Percentiles rank a stretch among this genome's conserved stretches.
These are phyloP conservation scores for Halcyon badia DNA, from an alignment of 2,797 vertebrate species.

Conservation along the genomic window DNA sequence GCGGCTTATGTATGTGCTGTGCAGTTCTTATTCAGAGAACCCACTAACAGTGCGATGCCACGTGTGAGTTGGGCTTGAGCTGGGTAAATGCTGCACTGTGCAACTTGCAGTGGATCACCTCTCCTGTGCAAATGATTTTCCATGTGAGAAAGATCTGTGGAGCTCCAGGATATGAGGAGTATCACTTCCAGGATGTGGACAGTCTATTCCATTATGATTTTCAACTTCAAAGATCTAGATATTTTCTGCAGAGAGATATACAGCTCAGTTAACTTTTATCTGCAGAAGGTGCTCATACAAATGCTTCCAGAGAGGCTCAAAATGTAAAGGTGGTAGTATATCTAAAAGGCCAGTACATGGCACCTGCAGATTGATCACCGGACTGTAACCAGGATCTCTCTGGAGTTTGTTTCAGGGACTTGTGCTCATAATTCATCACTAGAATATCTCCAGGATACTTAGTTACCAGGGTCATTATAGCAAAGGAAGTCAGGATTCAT, in stretches of 20 bases:
- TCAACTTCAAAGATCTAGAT: neutral
- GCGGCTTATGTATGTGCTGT: neutral
- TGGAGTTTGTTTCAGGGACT: neutral
- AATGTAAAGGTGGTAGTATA: neutral
- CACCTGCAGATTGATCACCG: neutral
- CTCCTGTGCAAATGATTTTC: neutral
- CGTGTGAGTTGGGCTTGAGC: neutral
- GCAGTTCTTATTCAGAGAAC: neutral
- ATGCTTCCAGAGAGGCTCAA: neutral
- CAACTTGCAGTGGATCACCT: neutral
- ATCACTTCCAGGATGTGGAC: neutral
- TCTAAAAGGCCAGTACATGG: neutral
- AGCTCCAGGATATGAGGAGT: neutral
- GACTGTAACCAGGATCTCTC: neutral
- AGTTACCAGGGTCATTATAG: conserved; percentile 66
- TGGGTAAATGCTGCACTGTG: neutral
- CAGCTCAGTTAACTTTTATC: neutral
- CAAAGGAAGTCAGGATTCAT: conserved; percentile 69
- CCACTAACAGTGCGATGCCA: neutral
- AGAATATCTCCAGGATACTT: conserved; percentile 55
- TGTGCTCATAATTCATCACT: conserved; percentile 61
- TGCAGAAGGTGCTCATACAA: neutral
- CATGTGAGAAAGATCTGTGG: neutral
- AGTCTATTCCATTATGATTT: neutral
- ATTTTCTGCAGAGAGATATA: neutral